These are phyloP conservation scores for Enteromius fasciolatus DNA, from an alignment of 2,797 vertebrate species.

Conservation along the genomic window DNA sequence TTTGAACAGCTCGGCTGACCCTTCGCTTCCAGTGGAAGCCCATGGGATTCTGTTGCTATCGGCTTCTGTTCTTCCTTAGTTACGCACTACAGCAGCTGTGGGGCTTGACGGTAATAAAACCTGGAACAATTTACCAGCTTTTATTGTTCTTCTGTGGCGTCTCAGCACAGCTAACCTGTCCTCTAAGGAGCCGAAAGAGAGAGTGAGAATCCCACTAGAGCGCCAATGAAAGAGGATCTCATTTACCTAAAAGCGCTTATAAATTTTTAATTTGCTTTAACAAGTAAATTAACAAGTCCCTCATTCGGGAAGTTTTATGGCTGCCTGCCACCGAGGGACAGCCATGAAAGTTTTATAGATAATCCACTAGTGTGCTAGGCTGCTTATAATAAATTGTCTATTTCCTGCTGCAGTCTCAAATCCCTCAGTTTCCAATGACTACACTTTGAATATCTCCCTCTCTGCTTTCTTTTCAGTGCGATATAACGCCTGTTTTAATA, in stretches of 20 bases:
- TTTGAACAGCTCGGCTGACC: slow-evolving; percentile 57
- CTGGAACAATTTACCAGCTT: slow-evolving; percentile 93
- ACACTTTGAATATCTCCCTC: slow-evolving; percentile 83
- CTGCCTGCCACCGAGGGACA: slow-evolving; percentile 93
- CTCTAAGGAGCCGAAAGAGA: slow-evolving; percentile 83
- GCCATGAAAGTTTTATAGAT: slow-evolving; percentile 99
- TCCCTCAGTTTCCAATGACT: slow-evolving; percentile 87
- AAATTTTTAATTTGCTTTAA: slow-evolving; percentile 99
- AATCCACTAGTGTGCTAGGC: slow-evolving; percentile 91
- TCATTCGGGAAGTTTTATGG: slow-evolving; percentile 99
- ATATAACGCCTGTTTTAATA: slow-evolving; percentile 70
- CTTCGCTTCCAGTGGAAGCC: slow-evolving; percentile 68
- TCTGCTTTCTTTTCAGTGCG: slow-evolving; percentile 71
- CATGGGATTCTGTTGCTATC: slow-evolving; percentile 76
- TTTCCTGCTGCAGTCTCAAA: slow-evolving; percentile 95
- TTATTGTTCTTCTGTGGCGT: slow-evolving; percentile 96
- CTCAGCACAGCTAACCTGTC: slow-evolving; percentile 89
- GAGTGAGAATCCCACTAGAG: slow-evolving; percentile 82
- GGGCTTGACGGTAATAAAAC: slow-evolving; percentile 88
- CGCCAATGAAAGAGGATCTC: slow-evolving; percentile 98
- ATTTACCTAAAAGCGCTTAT: slow-evolving; percentile 99
- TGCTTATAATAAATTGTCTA: slow-evolving; percentile 97
- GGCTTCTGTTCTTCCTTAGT: slow-evolving; percentile 85
- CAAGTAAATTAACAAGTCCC: slow-evolving; percentile 99
- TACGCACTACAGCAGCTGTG: slow-evolving; percentile 92